Conservation (phyloP, 1,140 invertebrate genomes). For the Tetragonula clypearis region DNA sequence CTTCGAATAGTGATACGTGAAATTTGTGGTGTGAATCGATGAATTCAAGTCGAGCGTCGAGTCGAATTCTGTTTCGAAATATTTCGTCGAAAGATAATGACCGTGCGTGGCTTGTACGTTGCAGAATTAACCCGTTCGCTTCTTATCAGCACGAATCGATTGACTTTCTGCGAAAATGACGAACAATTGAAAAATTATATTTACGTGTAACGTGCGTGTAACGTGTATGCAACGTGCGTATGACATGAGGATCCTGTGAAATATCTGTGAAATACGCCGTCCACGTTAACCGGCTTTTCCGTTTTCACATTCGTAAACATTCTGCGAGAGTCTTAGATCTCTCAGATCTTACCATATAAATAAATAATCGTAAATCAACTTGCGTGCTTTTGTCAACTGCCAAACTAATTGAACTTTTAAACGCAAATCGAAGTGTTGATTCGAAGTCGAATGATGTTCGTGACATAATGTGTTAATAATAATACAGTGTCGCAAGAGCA, state of each 20-base stretch:
- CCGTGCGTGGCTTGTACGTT: neutral
- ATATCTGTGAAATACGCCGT: slow-evolving; percentile 66
- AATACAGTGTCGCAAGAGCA: no score
- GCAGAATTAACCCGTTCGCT: neutral
- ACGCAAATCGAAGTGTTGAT: neutral
- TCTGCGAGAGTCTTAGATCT: slow-evolving; percentile 52
- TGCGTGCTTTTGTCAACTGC: neutral
- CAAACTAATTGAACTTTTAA: neutral
- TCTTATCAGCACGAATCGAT: neutral
- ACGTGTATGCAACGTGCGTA: neutral
- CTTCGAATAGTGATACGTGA: neutral
- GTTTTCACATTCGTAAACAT: slow-evolving; percentile 78
- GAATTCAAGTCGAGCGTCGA: neutral
- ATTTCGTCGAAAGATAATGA: neutral
- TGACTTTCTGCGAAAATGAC: neutral
- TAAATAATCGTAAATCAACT: neutral
- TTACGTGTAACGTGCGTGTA: neutral
- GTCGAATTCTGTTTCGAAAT: neutral
- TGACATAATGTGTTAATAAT: neutral
- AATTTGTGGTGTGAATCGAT: neutral
- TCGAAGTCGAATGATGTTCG: neutral
- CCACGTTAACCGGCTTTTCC: slow-evolving; percentile 75
- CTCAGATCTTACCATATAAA: neutral
- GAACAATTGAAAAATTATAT: neutral
- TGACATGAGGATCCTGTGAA: slow-evolving; percentile 69